A percentile compares a stretch with the other conserved stretches of the same genome.
phyloP scores from a whole-genome alignment of 64 coral and sea anemone species.

The Trachythela sp. region DNA sequence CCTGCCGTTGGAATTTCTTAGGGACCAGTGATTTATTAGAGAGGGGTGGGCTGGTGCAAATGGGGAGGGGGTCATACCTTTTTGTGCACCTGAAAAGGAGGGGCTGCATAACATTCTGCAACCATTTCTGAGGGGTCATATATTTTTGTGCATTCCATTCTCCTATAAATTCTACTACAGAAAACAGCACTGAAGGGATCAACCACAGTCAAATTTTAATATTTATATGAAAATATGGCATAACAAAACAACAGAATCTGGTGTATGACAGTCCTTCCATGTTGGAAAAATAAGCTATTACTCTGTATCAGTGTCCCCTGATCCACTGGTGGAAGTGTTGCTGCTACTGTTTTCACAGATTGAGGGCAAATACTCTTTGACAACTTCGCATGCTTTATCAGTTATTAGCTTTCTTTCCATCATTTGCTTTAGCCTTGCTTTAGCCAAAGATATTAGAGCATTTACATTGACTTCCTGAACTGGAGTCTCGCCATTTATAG shows the following conservation, averaged over 20 bases:
- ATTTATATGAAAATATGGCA: constrained; percentile 32
- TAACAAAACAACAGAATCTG: constrained; percentile 45
- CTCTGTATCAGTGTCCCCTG: constrained; percentile 46
- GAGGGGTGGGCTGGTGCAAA: neutral
- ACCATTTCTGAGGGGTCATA: constrained; percentile 17
- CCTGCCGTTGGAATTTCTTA: no score
- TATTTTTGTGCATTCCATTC: constrained; percentile 25
- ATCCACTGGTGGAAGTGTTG: constrained; percentile 48
- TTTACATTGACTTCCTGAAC: constrained; percentile 48
- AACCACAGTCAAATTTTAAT: constrained; percentile 46
- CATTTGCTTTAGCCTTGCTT: no score
- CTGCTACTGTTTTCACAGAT: no score
- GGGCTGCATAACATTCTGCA: constrained; percentile 14
- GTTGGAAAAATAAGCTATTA: constrained; percentile 46
- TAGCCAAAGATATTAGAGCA: constrained; percentile 51
- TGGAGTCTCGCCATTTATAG: constrained; percentile 49
- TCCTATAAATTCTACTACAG: constrained; percentile 26
- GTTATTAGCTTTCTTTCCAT: no score
- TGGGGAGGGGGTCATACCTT: constrained; percentile 10
- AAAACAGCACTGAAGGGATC: constrained; percentile 35
- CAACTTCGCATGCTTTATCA: constrained; percentile 43
- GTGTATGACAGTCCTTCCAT: constrained; percentile 49
- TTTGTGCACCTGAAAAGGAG: constrained; percentile 15
- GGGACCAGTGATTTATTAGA: neutral
- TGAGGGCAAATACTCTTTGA: constrained; percentile 21